Evolutionary conservation across 2,113 vertebrate genomes (phyloP), one percentile per base, ranked within the genome.

Genomic region (Oophaga pumilio): DNA sequence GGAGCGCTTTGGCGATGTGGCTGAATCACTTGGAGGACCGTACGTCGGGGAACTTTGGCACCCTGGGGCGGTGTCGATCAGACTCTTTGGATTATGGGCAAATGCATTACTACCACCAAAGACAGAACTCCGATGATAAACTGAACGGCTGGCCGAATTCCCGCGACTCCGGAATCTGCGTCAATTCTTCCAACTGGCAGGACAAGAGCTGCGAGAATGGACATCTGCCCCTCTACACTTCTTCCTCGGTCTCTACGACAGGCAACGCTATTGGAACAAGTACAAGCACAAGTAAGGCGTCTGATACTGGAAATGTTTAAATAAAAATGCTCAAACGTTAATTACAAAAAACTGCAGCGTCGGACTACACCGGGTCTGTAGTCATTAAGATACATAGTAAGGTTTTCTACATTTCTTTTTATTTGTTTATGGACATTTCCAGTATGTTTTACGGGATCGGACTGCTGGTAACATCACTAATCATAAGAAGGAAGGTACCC

Each of bases 1-100:
- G 98, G 24, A 95, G 97, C 0, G 97, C 97, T 52, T 93, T 99
- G 87, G 98, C 98, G 17, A 97, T 98, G 91, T 99, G 98, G 98
- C 96, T 99, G 84, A 99, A 98, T 92, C 98, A 99, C 95, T 93
- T 99, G 91, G 98, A 99, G 93, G 98, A 99, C 92, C 96, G 97
- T 68, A 98, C 97, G 0, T 96, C 97, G 0, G 94, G 96, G 0
- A 89, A 92, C 84, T 96, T 95, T 1, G 89, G 92, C 0, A 68
- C 93, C 89, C 95, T 94, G 90, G 90, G 10, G 92, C 92, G 97
- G 6, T 94, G 95, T 57, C 94, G 94, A 12, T 95, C 95, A 0
- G 98, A 99, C 92, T 98, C 97, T 4, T 89, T 97, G 93, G 98
- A 99, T 92, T 96, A 96, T 8, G 95, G 94, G 26, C 96, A 96